phyloP scores from a whole-genome alignment of 2,797 vertebrate species.

The Parauchenoglanis ngamensis region DNA sequence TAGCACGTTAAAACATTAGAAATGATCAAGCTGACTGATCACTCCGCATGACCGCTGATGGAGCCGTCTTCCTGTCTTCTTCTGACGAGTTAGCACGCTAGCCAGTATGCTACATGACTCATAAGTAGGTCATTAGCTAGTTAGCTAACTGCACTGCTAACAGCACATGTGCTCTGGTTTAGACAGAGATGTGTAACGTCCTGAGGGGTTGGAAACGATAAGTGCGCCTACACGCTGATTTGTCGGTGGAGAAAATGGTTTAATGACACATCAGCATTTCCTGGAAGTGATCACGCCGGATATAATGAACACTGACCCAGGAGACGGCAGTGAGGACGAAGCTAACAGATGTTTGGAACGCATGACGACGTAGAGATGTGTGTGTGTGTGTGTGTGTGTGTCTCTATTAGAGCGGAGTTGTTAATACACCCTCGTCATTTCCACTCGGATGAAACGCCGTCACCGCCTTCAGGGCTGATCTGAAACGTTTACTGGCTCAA shows the following conservation, averaged over 20 bases:
- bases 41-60: neutral
- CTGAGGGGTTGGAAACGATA: neutral
- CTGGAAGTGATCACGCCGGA: constrained; percentile 7
- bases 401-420: neutral
- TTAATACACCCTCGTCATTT: neutral
- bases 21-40: neutral
- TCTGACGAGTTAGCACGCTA: neutral
- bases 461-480: neutral
- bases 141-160: neutral
- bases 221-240: neutral
- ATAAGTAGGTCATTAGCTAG: neutral
- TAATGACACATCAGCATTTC: constrained; percentile 33
- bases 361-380: neutral
- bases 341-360: neutral
- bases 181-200: neutral
- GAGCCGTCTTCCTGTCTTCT: neutral
- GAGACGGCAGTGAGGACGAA: neutral
- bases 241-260: constrained; percentile 23
- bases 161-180: neutral
- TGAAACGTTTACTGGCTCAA: neutral
- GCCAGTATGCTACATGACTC: neutral
- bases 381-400: constrained; percentile 7
- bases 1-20: neutral
- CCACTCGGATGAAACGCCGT: neutral
- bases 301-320: neutral